Conservation (phyloP, 2,888 invertebrate species). For the Lepidochrysops patricia region DNA sequence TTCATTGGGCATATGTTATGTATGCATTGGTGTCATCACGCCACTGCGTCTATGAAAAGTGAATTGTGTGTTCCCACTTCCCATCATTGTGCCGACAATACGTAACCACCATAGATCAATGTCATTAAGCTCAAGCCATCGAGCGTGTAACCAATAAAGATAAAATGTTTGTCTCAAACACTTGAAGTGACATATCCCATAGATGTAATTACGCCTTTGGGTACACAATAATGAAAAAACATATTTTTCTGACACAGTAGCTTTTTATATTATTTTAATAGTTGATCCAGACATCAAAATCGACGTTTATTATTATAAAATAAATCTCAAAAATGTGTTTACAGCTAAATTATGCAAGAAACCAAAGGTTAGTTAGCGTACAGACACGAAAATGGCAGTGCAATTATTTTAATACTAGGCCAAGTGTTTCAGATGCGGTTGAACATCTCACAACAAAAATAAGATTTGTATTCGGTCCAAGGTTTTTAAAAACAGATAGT, state of each 20-base stretch:
- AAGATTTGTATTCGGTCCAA: not conserved
- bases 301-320: too few relatives aligned
- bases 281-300: too few relatives aligned
- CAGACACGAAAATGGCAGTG: not conserved
- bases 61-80: not conserved
- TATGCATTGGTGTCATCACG: constrained; percentile 2
- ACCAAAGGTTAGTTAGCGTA: not conserved
- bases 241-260: too few relatives aligned
- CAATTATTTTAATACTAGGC: constrained; percentile 1
- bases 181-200: too few relatives aligned
- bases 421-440: not conserved
- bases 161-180: too few relatives aligned
- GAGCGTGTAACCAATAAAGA: too few relatives aligned
- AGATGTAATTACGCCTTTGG: too few relatives aligned
- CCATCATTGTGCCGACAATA: not conserved
- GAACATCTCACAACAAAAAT: not conserved
- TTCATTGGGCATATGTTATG: not conserved
- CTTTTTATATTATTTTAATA: too few relatives aligned
- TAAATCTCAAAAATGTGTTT: not conserved
- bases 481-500: not conserved
- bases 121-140: too few relatives aligned
- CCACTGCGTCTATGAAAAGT: not conserved
- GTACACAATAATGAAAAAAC: too few relatives aligned
- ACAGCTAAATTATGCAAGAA: not conserved
- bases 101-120: not conserved